Percentiles rank a stretch among this genome's conserved stretches.
Conservation (phyloP, 2,888 invertebrate genomes). For the Tromatobia lineatoria region DNA sequence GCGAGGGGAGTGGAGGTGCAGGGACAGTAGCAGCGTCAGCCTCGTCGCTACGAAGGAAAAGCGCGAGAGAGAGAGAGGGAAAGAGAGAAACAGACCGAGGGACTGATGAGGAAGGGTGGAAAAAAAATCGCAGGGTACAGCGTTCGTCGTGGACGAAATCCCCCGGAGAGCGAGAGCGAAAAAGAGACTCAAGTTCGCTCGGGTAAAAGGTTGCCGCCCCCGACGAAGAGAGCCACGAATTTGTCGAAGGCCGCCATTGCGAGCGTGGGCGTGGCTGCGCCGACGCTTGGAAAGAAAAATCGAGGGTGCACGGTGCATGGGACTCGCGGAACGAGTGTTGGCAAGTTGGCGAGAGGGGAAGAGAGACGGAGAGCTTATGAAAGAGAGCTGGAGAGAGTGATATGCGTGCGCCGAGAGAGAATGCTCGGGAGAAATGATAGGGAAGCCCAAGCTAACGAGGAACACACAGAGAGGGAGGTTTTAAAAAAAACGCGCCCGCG, state of each 20-base stretch:
- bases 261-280: constrained; percentile 84
- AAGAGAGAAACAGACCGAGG: constrained; percentile 45
- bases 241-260: constrained; percentile 82
- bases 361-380: constrained; percentile 41
- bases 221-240: constrained; percentile 74
- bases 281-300: constrained; percentile 83
- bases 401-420: constrained; percentile 70
- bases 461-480: constrained; percentile 18
- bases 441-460: constrained; percentile 24
- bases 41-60: constrained; percentile 41
- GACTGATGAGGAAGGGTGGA: constrained; percentile 55
- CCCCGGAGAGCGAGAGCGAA: constrained; percentile 62
- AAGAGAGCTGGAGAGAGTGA: constrained; percentile 58
- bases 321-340: constrained; percentile 66
- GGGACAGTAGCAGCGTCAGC: constrained; percentile 26
- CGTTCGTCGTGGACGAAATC: constrained; percentile 34
- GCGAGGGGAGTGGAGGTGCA: constrained; percentile 21
- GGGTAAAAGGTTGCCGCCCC: constrained; percentile 80
- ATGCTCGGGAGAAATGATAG: constrained; percentile 51
- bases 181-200: constrained; percentile 74
- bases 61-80: constrained; percentile 47
- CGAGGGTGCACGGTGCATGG: constrained; percentile 62
- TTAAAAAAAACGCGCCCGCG: constrained; percentile 27
- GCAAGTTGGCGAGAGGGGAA: constrained; percentile 62
- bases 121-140: constrained; percentile 61